Evolutionary conservation across 2,797 vertebrate genomes (phyloP).

Genomic region (Sebastes flavidus): DNA sequence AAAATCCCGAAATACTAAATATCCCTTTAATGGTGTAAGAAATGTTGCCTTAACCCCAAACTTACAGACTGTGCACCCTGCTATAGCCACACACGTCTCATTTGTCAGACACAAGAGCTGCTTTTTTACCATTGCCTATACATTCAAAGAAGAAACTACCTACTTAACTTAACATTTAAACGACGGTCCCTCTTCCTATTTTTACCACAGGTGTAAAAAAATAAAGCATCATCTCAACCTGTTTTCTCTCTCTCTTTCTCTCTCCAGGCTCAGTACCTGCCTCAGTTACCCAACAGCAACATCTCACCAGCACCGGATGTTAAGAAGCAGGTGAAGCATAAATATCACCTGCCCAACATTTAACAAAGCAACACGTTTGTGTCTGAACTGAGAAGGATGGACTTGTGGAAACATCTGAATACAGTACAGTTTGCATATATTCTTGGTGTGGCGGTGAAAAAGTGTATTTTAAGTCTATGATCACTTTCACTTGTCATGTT

Average conservation of each 20-base stretch:
- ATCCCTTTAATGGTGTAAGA: neutral
- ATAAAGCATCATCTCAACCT: neutral
- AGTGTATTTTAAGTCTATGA: neutral
- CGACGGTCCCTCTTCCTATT: neutral
- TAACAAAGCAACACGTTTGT: conserved; percentile 29
- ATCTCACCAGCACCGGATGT: conserved; percentile 83
- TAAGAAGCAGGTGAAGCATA: conserved; percentile 84
- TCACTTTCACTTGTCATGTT: neutral
- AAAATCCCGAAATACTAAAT: too few species aligned
- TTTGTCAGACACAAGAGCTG: too few species aligned
- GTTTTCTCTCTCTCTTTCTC: neutral
- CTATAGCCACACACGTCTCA: too few species aligned
- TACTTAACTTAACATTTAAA: neutral
- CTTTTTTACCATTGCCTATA: neutral
- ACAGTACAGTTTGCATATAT: neutral
- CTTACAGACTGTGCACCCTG: neutral
- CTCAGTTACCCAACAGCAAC: conserved; percentile 83
- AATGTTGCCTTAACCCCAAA: neutral
- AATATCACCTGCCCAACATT: conserved; percentile 87
- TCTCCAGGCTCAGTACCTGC: conserved; percentile 82
- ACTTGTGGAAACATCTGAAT: conserved; percentile 1
- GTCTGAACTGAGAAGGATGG: neutral
- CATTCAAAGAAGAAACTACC: neutral
- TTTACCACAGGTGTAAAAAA: neutral
- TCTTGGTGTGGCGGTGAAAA: conserved; percentile 10